A percentile compares a stretch with the other conserved stretches of the same genome.
Evolutionary conservation across 2,888 invertebrate species (phyloP).

Genomic region (Adelognathus sp.): DNA sequence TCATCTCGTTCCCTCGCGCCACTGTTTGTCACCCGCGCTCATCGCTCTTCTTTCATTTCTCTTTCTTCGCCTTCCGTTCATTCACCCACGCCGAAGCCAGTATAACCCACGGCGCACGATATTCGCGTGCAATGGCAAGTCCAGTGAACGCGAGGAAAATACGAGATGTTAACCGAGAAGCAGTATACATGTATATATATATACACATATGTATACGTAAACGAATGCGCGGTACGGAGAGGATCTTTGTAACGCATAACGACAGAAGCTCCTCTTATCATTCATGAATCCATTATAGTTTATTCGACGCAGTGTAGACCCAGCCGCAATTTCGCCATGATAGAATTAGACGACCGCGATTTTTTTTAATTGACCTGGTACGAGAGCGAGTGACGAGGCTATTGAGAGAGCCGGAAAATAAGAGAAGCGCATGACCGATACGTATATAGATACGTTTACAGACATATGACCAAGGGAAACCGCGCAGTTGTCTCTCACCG

Average conservation of each 20-base stretch:
- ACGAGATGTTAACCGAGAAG: neutral
- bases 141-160: neutral
- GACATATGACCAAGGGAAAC: slow-evolving; percentile 7
- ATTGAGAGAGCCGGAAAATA: slow-evolving; percentile 19
- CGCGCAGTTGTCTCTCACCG: slow-evolving; percentile 29
- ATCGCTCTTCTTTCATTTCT: slow-evolving; percentile 40
- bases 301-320: slow-evolving; percentile 23
- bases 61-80: slow-evolving; percentile 48
- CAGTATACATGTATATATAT: neutral
- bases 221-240: too few species aligned
- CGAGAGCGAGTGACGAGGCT: slow-evolving; percentile 10
- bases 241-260: neutral
- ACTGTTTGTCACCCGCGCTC: too few species aligned
- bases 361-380: slow-evolving; percentile 42
- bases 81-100: slow-evolving; percentile 58
- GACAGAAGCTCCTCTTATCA: slow-evolving; percentile 16
- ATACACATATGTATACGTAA: too few species aligned
- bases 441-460: slow-evolving; percentile 10
- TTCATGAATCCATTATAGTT: slow-evolving; percentile 51
- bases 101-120: slow-evolving; percentile 43
- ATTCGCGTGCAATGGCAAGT: slow-evolving; percentile 39
- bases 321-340: slow-evolving; percentile 26
- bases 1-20: neutral
- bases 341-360: slow-evolving; percentile 54
- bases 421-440: slow-evolving; percentile 38